Conservation (phyloP, 2,888 invertebrate species). For the Girardia tigrina region DNA sequence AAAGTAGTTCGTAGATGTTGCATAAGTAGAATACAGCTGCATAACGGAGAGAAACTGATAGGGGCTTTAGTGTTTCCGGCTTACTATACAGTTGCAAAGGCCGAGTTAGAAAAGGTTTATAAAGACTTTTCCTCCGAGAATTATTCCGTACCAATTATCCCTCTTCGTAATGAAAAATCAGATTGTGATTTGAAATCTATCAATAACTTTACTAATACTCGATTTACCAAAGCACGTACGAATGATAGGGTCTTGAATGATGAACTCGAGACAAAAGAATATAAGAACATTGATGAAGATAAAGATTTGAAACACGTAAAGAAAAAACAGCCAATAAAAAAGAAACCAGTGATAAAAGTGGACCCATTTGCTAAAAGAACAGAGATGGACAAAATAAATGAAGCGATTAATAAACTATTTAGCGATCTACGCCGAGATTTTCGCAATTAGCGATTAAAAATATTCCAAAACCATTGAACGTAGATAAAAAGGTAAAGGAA, state of each 20-base stretch:
- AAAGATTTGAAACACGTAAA: background rate
- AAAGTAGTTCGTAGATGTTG: background rate
- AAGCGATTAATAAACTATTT: background rate
- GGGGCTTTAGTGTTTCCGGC: background rate
- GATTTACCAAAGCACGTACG: too few species aligned
- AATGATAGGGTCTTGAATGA: too few species aligned
- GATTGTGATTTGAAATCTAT: background rate
- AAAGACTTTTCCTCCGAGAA: background rate
- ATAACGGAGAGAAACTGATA: background rate
- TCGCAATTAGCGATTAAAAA: too few species aligned
- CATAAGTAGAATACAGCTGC: background rate
- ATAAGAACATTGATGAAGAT: too few species aligned
- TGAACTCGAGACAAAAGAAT: too few species aligned
- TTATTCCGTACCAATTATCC: background rate
- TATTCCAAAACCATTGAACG: background rate
- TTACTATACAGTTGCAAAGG: background rate
- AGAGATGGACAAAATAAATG: background rate
- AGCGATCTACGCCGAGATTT: background rate
- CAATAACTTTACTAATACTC: too few species aligned
- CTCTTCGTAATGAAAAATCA: too few species aligned
- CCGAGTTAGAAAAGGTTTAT: background rate
- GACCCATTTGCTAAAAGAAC: background rate
- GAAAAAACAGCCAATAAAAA: background rate
- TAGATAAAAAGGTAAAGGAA: background rate
- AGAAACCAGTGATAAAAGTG: too few species aligned